phyloP scores from a whole-genome alignment of 2,797 vertebrate species.

The Enteromius mattozi region DNA sequence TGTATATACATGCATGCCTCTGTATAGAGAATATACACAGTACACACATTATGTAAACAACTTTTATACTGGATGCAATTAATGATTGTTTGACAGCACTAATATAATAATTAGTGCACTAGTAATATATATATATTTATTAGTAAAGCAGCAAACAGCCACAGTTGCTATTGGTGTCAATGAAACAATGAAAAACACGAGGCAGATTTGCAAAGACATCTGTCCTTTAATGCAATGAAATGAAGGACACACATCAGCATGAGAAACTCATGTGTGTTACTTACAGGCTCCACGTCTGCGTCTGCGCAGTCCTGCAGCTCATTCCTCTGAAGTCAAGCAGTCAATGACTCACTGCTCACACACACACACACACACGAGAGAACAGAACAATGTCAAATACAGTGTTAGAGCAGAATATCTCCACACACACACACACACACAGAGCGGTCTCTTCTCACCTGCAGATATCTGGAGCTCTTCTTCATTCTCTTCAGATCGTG shows the following conservation, averaged over 20 bases:
- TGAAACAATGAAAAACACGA: background rate
- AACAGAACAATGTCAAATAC: background rate
- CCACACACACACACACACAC: background rate
- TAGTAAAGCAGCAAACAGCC: background rate
- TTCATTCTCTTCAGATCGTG: background rate
- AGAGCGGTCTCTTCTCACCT: background rate
- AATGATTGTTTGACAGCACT: too few species aligned
- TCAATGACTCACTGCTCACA: background rate
- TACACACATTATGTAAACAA: too few species aligned
- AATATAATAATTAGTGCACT: too few species aligned
- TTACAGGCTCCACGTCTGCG: background rate
- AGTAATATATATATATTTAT: too few species aligned
- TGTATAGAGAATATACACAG: too few species aligned
- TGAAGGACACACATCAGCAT: background rate
- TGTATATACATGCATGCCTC: too few species aligned
- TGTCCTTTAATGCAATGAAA: background rate
- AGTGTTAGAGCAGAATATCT: background rate
- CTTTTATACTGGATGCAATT: too few species aligned
- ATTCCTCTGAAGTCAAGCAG: background rate
- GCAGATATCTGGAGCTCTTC: background rate
- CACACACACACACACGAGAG: background rate
- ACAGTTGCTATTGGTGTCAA: background rate
- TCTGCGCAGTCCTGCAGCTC: conserved; percentile 3
- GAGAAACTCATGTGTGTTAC: background rate
- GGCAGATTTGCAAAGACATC: background rate